These are phyloP conservation scores for Boleophthalmus pectinirostris DNA, from an alignment of 2,113 vertebrate species.

Conservation along the genomic window DNA sequence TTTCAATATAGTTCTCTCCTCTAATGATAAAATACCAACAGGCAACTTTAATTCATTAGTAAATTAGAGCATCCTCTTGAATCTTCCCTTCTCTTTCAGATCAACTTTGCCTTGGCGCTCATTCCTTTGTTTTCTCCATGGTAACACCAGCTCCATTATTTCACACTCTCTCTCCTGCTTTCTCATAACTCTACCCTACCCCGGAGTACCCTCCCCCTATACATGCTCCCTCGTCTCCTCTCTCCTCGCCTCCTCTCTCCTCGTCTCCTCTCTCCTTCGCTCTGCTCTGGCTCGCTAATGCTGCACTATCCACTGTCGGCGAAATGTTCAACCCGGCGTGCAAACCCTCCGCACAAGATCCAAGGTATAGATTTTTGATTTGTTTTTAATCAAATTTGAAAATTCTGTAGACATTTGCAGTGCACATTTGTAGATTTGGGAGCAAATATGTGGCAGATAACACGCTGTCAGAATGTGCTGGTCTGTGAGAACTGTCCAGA, in stretches of 20 bases:
- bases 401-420: constrained; percentile 5
- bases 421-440: constrained; percentile 17
- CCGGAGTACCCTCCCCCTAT: constrained; percentile 56
- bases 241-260: not conserved
- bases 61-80: no score
- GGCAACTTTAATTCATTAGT: no score
- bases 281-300: constrained; percentile 54
- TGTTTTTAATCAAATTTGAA: not conserved
- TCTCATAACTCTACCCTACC: constrained; percentile 55
- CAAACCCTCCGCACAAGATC: constrained; percentile 61
- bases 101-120: constrained; percentile 18
- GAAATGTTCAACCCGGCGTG: constrained; percentile 69
- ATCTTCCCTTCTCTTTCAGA: constrained; percentile 12
- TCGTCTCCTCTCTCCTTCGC: constrained; percentile 6
- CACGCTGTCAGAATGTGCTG: constrained; percentile 21
- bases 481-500: constrained; percentile 58
- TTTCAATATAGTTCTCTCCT: no score
- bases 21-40: no score
- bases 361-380: constrained; percentile 55
- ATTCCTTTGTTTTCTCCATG: constrained; percentile 64
- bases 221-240: constrained; percentile 13
- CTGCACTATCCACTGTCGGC: constrained; percentile 50
- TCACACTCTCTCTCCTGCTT: constrained; percentile 31
- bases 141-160: constrained; percentile 61
- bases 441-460: constrained; percentile 22